Evolutionary conservation across 2,888 invertebrate genomes (phyloP).

Genomic region (Ophraella communa): DNA sequence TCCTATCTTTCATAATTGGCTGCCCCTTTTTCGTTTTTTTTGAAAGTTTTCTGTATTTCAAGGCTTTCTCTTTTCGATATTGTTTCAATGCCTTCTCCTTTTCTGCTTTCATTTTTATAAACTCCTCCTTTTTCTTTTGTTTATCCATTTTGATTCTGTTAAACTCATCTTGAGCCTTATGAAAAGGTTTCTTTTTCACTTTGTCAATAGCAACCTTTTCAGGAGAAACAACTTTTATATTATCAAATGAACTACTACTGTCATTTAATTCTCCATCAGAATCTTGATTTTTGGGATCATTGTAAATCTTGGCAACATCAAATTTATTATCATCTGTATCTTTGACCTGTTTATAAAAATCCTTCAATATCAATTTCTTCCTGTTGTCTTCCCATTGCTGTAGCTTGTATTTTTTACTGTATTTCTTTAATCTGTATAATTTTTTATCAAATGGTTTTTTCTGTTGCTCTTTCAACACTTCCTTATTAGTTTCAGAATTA

Average conservation of each 20-base stretch:
- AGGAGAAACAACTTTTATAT: not conserved
- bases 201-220: not conserved
- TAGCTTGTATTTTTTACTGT: constrained; percentile 73
- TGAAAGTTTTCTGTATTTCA: constrained; percentile 74
- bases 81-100: constrained; percentile 68
- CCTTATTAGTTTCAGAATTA: not conserved
- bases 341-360: constrained; percentile 66
- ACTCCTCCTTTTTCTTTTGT: constrained; percentile 61
- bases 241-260: constrained; percentile 37
- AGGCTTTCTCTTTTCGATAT: constrained; percentile 74
- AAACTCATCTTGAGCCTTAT: constrained; percentile 65
- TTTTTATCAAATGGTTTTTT: constrained; percentile 74
- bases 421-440: constrained; percentile 70
- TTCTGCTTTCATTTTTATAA: constrained; percentile 63
- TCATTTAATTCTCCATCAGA: constrained; percentile 28
- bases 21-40: constrained; percentile 84
- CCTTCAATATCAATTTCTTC: constrained; percentile 65
- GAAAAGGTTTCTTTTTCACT: constrained; percentile 49
- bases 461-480: constrained; percentile 1
- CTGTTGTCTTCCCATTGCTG: constrained; percentile 72
- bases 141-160: constrained; percentile 66
- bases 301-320: constrained; percentile 63
- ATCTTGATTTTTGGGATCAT: constrained; percentile 43
- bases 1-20: constrained; percentile 82
- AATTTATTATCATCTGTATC: constrained; percentile 56